phyloP scores from a whole-genome alignment of 2,797 vertebrate species.

The Aeoliscus strigatus region DNA sequence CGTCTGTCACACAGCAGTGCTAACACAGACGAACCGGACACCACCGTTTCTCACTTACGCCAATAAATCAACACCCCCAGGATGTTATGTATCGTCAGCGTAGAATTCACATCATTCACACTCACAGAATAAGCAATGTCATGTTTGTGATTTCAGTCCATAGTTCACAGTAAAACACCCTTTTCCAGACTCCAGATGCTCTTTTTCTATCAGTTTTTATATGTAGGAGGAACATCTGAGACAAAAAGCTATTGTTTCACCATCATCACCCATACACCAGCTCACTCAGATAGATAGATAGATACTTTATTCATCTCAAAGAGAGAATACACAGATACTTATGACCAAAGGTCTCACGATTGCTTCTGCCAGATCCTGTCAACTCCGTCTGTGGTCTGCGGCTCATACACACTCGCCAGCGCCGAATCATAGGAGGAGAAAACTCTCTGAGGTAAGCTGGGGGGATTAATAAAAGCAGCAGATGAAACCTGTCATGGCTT shows the following conservation, averaged over 20 bases:
- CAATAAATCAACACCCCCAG: slow-evolving; percentile 9
- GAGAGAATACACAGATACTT: slow-evolving; percentile 16
- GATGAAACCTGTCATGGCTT: too few species aligned
- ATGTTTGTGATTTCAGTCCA: slow-evolving; percentile 7
- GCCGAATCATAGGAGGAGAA: slow-evolving; percentile 93
- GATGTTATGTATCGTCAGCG: slow-evolving; percentile 14
- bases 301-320: too few species aligned
- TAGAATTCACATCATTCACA: slow-evolving; percentile 15
- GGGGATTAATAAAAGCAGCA: slow-evolving; percentile 1
- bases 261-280: slow-evolving; percentile 36
- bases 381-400: slow-evolving; percentile 84
- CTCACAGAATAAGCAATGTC: slow-evolving; percentile 15
- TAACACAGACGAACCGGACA: slow-evolving; percentile 1
- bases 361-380: slow-evolving; percentile 76
- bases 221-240: slow-evolving; percentile 22
- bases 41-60: slow-evolving; percentile 28
- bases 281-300: slow-evolving; percentile 23
- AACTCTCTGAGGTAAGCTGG: slow-evolving; percentile 88
- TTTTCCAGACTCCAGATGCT: too few species aligned
- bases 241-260: slow-evolving; percentile 49
- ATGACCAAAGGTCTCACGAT: slow-evolving; percentile 25
- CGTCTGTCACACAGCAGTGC: slow-evolving; percentile 44
- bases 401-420: slow-evolving; percentile 85
- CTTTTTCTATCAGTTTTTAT: neutral
- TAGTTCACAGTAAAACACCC: too few species aligned